Evolutionary conservation across 1,140 invertebrate genomes (phyloP), one percentile per base, ranked within the genome.

Genomic region (Sogatella furcifera): DNA sequence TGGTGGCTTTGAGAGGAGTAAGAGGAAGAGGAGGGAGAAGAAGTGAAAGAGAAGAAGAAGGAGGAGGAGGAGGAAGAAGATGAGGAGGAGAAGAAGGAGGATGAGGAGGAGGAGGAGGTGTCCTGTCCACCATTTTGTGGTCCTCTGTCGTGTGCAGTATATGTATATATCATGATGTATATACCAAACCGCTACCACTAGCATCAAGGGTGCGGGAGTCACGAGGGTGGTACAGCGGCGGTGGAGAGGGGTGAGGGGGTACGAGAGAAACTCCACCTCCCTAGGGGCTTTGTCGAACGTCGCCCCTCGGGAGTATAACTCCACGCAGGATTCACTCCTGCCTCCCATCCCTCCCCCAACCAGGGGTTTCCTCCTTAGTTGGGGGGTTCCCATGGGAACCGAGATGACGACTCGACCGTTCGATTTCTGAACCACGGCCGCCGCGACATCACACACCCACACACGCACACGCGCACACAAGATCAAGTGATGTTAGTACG

Each of bases 381-480:
- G 67, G 70, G 66, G 69, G 71, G 73, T 74, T 74, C 73, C 73
- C 73, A 74, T 74, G 73, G 73, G 73, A 73, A 74, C 73, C 65
- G 65, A 64, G 66, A 69, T 68, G 69, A 69, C 65, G 65, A 66
- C 61, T 58, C 62, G 57, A 64, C 64, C 67, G 69, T 68, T 68
- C 68, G 69, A 69, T 69, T 68, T 66, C 61, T 64, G 63, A 61
- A 52, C 55, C 55, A n/a, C 31, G 3, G 15, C 21, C 34, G 34
- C 34, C 34, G 11, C 34, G 24, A 28, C 34, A 38, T 38, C 34
- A 38, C 34, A 38, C 34, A 38, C 31, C 31, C 31, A 31, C 34
- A 11, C 34, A 38, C 34, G 11, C 34, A 38, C 34, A 38, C 34
- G 11, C 34, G 11, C 34, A 38, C 34, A 10, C 34, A 10, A 38